Evolutionary conservation across 2,888 invertebrate genomes (phyloP), one percentile per base, ranked within the genome.

Genomic region (Gymnosoma rotundatum): DNA sequence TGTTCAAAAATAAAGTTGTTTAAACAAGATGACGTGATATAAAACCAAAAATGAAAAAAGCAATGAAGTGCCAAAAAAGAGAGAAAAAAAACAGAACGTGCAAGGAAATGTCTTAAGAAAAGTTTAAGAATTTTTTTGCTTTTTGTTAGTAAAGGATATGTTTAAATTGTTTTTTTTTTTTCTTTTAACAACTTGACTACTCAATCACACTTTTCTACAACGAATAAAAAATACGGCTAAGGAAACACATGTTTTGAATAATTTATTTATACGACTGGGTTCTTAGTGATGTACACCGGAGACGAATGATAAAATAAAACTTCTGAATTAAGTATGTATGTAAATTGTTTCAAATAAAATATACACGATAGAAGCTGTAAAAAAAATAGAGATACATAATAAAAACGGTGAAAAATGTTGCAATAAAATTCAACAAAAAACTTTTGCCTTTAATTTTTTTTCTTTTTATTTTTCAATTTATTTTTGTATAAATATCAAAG

Each of bases 211-310:
- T 58, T 73, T 82, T 58, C 70, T 80, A 66, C 25, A 56, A 20
- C 32, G 52, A 60, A 58, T 78, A 73, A 42, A n/a, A 38, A 52
- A 67, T 60, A 73, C 52, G 72, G 72, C 72, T 60, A 66, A 73
- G 78, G 85, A 86, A 90, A 89, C 90, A 91, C 90, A 90, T 90
- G 90, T 89, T 90, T 90, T 90, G 91, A 90, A 90, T 90, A 90
- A 91, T 90, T 90, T 90, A 91, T 90, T 90, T 90, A 90, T 90
- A 75, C 48, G 82, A 32, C 72, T 54, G 20, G 32, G 52, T 21
- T 18, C 36, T 63, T 64, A 54, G 36, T 58, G 76, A 52, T 50
- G 67, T 48, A 20, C 56, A 64, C 25, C 66, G 16, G 20, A 78
- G 38, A 73, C 72, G 48, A 73, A 18, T 61, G 69, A 42, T 61